Evolutionary conservation across 2,888 invertebrate species (phyloP).

Genomic region (Branchellion lobata): DNA sequence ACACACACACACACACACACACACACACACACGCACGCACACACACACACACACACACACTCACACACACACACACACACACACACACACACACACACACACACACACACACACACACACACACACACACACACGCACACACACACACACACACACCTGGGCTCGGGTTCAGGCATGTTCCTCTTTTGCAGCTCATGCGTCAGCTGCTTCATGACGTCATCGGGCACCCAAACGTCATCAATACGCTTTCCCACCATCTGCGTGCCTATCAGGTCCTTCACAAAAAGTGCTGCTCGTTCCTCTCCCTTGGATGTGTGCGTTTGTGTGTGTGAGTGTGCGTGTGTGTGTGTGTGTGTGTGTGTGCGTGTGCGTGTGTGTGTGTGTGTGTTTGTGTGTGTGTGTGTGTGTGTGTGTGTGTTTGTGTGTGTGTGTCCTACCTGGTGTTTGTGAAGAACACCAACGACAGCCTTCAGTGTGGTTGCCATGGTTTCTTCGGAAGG

Average conservation of each 20-base stretch:
- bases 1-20: too few relatives aligned
- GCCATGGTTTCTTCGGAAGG: constrained; percentile 69
- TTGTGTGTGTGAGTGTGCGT: too few relatives aligned
- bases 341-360: background rate
- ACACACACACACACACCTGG: constrained; percentile 62
- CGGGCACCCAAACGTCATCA: constrained; percentile 79
- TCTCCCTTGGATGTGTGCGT: constrained; percentile 67
- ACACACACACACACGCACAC: too few relatives aligned
- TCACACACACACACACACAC: too few relatives aligned
- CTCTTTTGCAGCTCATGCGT: constrained; percentile 68
- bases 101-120: too few relatives aligned
- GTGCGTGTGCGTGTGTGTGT: background rate
- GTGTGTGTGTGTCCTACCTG: too few relatives aligned
- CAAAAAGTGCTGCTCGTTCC: constrained; percentile 73
- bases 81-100: too few relatives aligned
- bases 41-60: too few relatives aligned
- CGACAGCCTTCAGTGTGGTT: constrained; percentile 76
- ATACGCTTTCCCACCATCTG: constrained; percentile 82
- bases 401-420: too few relatives aligned
- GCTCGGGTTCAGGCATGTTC: constrained; percentile 70
- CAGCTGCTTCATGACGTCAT: constrained; percentile 75
- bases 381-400: too few relatives aligned
- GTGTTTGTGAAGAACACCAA: constrained; percentile 71
- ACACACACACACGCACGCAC: background rate
- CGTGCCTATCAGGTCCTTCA: constrained; percentile 79